A percentile compares a stretch with the other conserved stretches of the same genome.
phyloP scores from a whole-genome alignment of 2,888 invertebrate genomes.

The Sarcophaga variegata region DNA sequence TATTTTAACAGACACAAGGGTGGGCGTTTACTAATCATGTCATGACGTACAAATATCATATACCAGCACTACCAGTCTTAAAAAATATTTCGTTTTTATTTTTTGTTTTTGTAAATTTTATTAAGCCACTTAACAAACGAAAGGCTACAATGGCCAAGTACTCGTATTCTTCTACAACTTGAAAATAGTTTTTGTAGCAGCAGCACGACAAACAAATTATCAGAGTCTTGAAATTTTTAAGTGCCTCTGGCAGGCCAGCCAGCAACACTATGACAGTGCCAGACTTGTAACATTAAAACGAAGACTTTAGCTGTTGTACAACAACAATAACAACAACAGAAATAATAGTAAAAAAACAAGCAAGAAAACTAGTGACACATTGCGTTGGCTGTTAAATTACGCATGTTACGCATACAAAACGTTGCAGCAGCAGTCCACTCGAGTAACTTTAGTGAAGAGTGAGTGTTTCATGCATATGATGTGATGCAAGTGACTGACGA shows the following conservation, averaged over 20 bases:
- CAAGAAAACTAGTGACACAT: conserved; percentile 58
- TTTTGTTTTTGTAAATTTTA: background rate
- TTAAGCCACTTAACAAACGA: conserved; percentile 22
- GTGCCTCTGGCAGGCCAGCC: conserved; percentile 14
- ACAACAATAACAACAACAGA: conserved; percentile 28
- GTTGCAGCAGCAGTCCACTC: conserved; percentile 23
- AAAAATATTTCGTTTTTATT: too few species aligned
- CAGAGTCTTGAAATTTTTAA: conserved; percentile 4
- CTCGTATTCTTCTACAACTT: background rate
- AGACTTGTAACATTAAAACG: background rate
- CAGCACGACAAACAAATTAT: conserved; percentile 41
- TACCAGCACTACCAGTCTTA: too few species aligned
- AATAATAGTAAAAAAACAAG: conserved; percentile 22
- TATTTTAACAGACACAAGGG: too few species aligned
- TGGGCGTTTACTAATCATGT: too few species aligned
- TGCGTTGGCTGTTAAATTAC: conserved; percentile 69
- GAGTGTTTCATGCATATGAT: conserved; percentile 7
- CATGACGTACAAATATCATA: too few species aligned
- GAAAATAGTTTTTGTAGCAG: too few species aligned
- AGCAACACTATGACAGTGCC: conserved; percentile 37
- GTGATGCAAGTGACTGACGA: conserved; percentile 26
- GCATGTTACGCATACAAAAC: conserved; percentile 31
- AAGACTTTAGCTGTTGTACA: conserved; percentile 17
- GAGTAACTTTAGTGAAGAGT: conserved; percentile 27
- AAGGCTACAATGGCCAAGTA: background rate